Base-by-base conservation (phyloP, 1,140 invertebrate genomes). In the Liolophura sinensis region DNA sequence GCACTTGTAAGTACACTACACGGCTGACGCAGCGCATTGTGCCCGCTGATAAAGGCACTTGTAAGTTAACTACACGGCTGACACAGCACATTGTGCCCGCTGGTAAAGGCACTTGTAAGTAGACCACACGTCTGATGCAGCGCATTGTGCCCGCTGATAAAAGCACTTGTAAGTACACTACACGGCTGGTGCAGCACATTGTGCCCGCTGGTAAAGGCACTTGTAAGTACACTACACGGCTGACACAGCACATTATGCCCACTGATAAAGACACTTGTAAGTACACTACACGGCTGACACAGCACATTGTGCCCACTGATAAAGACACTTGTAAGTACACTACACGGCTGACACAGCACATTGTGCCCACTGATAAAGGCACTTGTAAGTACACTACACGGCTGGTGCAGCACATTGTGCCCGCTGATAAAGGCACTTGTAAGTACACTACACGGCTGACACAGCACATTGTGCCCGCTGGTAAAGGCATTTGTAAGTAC, bases 361-460 rank as follows among this genome's bases (percentile, higher is more conserved):
- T 92, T 84, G 87, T 90, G 16, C 91, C 91, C 15, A 85, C 88
- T 60, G 88, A 91, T 78, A 85, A 85, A 58, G 84, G 81, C 64
- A 83, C 83, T 67, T 85, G 84, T 85, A 76, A 77, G 81, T 82
- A 40, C 31, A 40, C 3, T 5, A 5, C 31, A 87, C 31, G n/a
- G 89, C 88, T 24, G 89, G 90, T 82, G 84, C 91, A 68, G n/a
- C 84, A 88, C 69, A 90, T 91, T 82, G 87, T 89, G 16, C 90
- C 90, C 24, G 86, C 88, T 63, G 87, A 90, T 77, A 82, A 82
- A 40, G 82, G 82, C 68, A 83, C 82, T 64, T 83, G 78, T 79
- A 71, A 73, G 73, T 75, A n/a, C n/a, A n/a, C n/a, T n/a, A 67
- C 31, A 40, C 3, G 9, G 31, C 31, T 87, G 27, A 89, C 88